Base-by-base conservation (phyloP, 2,113 vertebrate species). In the Nannobrachium achirus region DNA sequence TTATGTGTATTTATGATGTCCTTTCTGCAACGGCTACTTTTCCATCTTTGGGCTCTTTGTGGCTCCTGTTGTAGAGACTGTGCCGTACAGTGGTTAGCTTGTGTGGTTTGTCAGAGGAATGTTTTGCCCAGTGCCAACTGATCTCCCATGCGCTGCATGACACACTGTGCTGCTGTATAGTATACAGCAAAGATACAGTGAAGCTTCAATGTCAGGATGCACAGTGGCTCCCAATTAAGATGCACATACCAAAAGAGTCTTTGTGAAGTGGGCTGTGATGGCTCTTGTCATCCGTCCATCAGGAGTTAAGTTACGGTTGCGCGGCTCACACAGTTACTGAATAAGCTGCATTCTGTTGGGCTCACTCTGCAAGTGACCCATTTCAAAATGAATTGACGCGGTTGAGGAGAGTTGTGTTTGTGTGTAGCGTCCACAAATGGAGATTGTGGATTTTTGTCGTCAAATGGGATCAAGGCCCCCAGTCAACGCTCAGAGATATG, bases 31-130 rank as follows among this genome's bases (percentile, higher is more conserved):
- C n/a, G 39, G 9, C 63, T 76, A 52, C 55, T 67, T 70, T 52
- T 45, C 76, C 56, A 64, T 85, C 65, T 83, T 82, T 75, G 79
- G 78, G 73, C 65, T 82, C 71, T 81, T 78, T 81, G 66, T 78
- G 18, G 62, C 74, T 84, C 75, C 73, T 65, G 71, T 76, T 72
- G 69, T 74, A 69, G 71, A 70, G 56, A 78, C 79, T 58, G 68
- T 50, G 44, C 55, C 68, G 48, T 80, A 79, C 83, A 86, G 79
- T 81, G 72, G 79, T 78, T 80, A 73, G 80, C 63, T 82, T 86
- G 83, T 89, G 82, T 73, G 85, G 84, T 86, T 78, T 84, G 69
- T 75, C 71, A 73, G 73, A 80, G 82, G 85, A 89, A 89, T 89
- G 80, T 88, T 89, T 86, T 89, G 75, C 73, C 77, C 75, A 9